Evolutionary conservation across 2,113 vertebrate species (phyloP).

Genomic region (mouse (Mus musculus)): DNA sequence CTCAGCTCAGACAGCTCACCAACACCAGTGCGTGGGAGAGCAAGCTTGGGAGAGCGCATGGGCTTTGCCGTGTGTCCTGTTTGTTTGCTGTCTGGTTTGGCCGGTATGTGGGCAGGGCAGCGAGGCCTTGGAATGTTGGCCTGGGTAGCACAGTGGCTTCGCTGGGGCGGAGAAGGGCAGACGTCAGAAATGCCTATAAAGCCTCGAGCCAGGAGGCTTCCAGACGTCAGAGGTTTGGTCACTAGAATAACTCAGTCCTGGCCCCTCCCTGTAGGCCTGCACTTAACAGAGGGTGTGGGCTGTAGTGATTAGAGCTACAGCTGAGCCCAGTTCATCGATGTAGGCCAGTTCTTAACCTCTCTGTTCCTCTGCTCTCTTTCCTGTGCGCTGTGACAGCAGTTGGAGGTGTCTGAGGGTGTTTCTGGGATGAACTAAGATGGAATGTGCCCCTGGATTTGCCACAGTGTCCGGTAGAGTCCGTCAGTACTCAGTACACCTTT

Average conservation of each 20-base stretch:
- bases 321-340: constrained; percentile 27
- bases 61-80: constrained; percentile 71
- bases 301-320: not conserved
- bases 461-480: not conserved
- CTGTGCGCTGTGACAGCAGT: not conserved
- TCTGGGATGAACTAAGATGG: constrained; percentile 3
- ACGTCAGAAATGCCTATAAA: constrained; percentile 51
- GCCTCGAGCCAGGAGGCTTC: constrained; percentile 16
- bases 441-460: constrained; percentile 45
- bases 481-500: not conserved
- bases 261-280: not conserved
- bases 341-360: not conserved
- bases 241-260: not conserved
- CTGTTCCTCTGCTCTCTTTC: not conserved
- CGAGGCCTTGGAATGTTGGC: constrained; percentile 69
- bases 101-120: constrained; percentile 40
- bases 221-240: not conserved
- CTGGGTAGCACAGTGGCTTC: constrained; percentile 26
- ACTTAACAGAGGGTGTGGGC: not conserved
- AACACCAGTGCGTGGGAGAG: not conserved
- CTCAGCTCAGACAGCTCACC: constrained; percentile 18
- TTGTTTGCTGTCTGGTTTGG: constrained; percentile 83
- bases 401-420: not conserved
- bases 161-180: constrained; percentile 50
- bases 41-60: not conserved